Evolutionary conservation across 2,113 vertebrate genomes (phyloP).

Genomic region (Lophura nycthemera): DNA sequence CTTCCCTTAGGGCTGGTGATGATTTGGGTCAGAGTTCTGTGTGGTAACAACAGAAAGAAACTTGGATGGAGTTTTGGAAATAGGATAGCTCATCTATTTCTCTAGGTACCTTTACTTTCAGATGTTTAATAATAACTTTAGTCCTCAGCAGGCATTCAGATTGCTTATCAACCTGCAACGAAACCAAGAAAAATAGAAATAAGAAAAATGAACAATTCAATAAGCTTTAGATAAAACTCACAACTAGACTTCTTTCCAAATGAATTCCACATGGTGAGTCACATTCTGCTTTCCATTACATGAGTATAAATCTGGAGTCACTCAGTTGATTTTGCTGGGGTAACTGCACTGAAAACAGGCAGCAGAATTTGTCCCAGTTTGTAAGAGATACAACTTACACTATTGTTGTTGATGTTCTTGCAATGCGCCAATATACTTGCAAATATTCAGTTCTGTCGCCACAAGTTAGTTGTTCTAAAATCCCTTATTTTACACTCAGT

Average conservation of each 20-base stretch:
- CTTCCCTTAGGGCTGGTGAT: conserved; percentile 11
- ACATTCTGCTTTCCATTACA: conserved; percentile 65
- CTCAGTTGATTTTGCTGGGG: conserved; percentile 33
- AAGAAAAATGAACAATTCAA: conserved; percentile 61
- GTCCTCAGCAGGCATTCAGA: conserved; percentile 35
- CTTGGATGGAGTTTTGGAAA: conserved; percentile 13
- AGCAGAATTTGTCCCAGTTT: conserved; percentile 37
- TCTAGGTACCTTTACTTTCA: conserved; percentile 23
- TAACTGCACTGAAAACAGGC: conserved; percentile 51
- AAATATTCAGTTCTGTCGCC: conserved; percentile 28
- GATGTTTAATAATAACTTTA: conserved; percentile 14
- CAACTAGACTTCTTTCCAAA: conserved; percentile 51
- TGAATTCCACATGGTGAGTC: conserved; percentile 57
- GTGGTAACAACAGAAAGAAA: conserved; percentile 17
- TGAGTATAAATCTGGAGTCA: conserved; percentile 60
- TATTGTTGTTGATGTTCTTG: conserved; percentile 60
- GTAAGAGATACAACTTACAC: conserved; percentile 56
- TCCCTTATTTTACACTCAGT: conserved; percentile 22
- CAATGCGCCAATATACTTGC: conserved; percentile 7
- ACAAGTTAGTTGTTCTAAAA: conserved; percentile 12
- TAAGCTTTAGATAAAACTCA: conserved; percentile 55
- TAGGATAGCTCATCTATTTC: conserved; percentile 11
- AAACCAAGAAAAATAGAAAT: conserved; percentile 58
- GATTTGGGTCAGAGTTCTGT: conserved; percentile 22
- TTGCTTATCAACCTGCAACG: conserved; percentile 47